Evolutionary conservation across 2,797 vertebrate species (phyloP), one percentile per base, ranked within the genome.

Genomic region (Morus bassanus): DNA sequence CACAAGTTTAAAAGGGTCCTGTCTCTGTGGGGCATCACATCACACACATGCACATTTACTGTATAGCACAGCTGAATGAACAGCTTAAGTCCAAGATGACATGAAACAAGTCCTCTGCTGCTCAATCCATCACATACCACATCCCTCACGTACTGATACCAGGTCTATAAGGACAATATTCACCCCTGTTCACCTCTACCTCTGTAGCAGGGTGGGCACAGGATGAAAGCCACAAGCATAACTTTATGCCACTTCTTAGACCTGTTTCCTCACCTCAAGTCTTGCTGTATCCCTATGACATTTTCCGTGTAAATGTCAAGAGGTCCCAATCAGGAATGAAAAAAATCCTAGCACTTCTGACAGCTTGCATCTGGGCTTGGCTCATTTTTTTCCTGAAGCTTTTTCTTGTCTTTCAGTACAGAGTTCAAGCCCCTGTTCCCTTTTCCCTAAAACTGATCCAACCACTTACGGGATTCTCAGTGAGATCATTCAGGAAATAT

Each of bases 401-500:
- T 88, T 54, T 94, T 65, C 75, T 88, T 95, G 51, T 70, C 94
- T 86, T 79, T 78, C 72, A 85, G 50, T 68, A 43, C 5, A 15
- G 77, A 93, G 83, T 86, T 94, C 41, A 74, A 96, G 79, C 45
- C 87, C 45, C 0, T 76, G 65, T 81, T 93, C 65, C 67, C 39
- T 64, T 73, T 85, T 85, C 93, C 93, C 35, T 51, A 76, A 43
- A 67, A 79, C 85, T 41, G 86, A 95, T 60, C 81, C 89, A 82
- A 56, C 92, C 93, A 89, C 91, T 97, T 97, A 96, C 82, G 67
- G 92, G 95, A 97, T 89, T 92, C 63, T 73, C 72, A 79, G 68
- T 93, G 91, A 96, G 79, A 82, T 80, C 87, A 95, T 45, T 85
- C 53, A 86, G 63, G 70, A 93, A 88, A 81, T 85, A 87, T 94